Conservation (phyloP, 2,113 vertebrate genomes). For the Seriola quinqueradiata region DNA sequence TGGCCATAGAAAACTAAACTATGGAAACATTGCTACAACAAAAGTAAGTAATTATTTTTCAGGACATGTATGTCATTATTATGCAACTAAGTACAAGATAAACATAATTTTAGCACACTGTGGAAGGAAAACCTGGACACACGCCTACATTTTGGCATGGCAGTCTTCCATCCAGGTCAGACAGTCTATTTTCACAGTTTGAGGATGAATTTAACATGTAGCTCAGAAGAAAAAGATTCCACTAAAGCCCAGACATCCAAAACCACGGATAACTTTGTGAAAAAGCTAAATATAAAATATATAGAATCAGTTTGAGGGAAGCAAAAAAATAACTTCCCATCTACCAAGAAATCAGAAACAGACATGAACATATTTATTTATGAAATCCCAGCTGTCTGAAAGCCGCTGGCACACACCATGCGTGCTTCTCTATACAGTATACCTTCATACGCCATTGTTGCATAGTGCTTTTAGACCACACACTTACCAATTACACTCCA, state of each 20-base stretch:
- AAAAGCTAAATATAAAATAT: background rate
- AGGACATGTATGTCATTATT: no score
- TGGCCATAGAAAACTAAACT: background rate
- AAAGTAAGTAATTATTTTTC: background rate
- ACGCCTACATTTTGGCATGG: background rate
- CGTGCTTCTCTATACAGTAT: slow-evolving; percentile 14
- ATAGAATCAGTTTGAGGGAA: background rate
- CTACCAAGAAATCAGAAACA: background rate
- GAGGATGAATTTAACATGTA: background rate
- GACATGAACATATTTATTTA: background rate
- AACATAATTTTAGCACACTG: background rate
- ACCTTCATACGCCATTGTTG: slow-evolving; percentile 52
- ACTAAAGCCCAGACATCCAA: background rate
- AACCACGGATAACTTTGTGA: background rate
- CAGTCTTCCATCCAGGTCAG: background rate
- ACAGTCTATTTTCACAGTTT: background rate
- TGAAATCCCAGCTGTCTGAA: slow-evolving; percentile 31
- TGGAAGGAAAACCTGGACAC: background rate
- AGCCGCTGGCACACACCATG: slow-evolving; percentile 20
- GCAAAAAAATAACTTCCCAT: background rate
- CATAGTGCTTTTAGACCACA: slow-evolving; percentile 65
- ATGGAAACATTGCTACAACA: background rate
- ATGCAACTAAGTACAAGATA: no score
- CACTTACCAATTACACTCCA: slow-evolving; percentile 73
- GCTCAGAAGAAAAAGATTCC: background rate